These are phyloP conservation scores for Forbesichthys papilliferus DNA, from an alignment of 2,113 vertebrate species.

Conservation along the genomic window DNA sequence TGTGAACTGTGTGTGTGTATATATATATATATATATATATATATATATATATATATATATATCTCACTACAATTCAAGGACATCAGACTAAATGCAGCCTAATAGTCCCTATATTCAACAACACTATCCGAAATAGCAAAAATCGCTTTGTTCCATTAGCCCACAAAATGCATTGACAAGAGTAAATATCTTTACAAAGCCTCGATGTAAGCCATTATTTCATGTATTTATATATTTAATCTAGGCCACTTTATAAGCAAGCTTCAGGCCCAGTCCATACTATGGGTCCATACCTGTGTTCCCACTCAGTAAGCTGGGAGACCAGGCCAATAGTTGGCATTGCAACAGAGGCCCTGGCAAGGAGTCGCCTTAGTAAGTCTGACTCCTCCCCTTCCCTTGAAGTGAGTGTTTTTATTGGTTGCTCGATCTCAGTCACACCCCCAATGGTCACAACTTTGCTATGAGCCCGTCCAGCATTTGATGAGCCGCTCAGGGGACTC, in stretches of 20 bases:
- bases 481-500: constrained; percentile 69
- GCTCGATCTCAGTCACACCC: constrained; percentile 92
- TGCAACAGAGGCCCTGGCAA: constrained; percentile 73
- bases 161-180: neutral
- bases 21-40: neutral
- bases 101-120: constrained; percentile 29
- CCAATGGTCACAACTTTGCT: constrained; percentile 90
- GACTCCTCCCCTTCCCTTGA: constrained; percentile 67
- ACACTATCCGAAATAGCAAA: neutral
- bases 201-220: too few relatives aligned
- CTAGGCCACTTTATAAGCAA: constrained; percentile 27
- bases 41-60: neutral
- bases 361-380: constrained; percentile 71
- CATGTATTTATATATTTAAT: constrained; percentile 10
- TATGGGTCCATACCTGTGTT: constrained; percentile 68
- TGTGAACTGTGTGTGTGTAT: neutral
- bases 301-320: constrained; percentile 74
- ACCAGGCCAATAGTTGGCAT: constrained; percentile 73
- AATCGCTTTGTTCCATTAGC: neutral
- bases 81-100: constrained; percentile 31
- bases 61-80: constrained; percentile 37
- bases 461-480: constrained; percentile 77
- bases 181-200: neutral
- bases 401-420: constrained; percentile 79
- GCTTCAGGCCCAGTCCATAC: constrained; percentile 32